Base-by-base conservation (phyloP, 2,113 vertebrate species). In the Nasalis larvatus region DNA sequence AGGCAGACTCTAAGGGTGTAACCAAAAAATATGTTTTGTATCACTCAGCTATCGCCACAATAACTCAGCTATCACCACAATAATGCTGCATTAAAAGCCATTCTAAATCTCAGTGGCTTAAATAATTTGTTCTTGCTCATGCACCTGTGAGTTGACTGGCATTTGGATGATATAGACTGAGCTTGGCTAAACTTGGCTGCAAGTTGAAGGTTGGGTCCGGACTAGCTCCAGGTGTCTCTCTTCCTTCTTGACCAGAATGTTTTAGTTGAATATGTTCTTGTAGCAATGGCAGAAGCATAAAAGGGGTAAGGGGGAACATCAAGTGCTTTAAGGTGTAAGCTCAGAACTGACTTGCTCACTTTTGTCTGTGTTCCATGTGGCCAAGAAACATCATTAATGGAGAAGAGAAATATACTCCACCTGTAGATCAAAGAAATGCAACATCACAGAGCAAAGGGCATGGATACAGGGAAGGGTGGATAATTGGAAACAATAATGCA, bases 41-140 rank as follows among this genome's bases (percentile, higher is more conserved):
- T 88, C 23, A 54, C 13, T 49, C 13, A 49, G 47, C 47, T 49
- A 49, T 49, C 47, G 14, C 47, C 47, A 49, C 47, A 49, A 4
- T 49, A 49, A 49, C 32, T 87, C 52, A 83, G 45, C 54, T 88
- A 30, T 86, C 45, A 27, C 17, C 25, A 91, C 35, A 81, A 42
- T 56, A 96, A 80, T 74, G n/a, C 27, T 83, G 66, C 37, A 86
- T 91, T 84, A 88, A 27, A 91, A 93, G 78, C 17, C 30, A 47
- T 47, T 47, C n/a, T 37, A 32, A 89, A 88, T 81, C 32, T 80
- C 42, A 86, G n/a, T 92, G 68, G n/a, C 18, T 95, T 84, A 76
- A 84, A 88, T 85, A 13, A 96, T 89, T 86, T 96, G 73, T 91
- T 92, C 69, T 81, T 94, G 40, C 56, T 40, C 54, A 54, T 16